Evolutionary conservation across 1,140 invertebrate genomes (phyloP).

Genomic region (Caerostris extrusa): DNA sequence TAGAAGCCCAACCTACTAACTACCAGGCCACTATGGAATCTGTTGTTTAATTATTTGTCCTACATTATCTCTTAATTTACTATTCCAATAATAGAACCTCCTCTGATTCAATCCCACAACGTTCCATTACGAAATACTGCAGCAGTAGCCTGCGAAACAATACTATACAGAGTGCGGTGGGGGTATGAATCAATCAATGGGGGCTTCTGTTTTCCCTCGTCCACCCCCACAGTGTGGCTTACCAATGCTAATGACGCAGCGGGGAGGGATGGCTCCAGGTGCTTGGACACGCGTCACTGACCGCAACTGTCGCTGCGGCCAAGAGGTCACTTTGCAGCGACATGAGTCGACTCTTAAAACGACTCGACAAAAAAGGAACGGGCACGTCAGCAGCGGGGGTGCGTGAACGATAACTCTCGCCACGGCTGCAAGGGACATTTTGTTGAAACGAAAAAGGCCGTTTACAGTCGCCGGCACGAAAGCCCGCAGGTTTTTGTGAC

Average conservation of each 20-base stretch:
- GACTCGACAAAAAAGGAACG: constrained; percentile 32
- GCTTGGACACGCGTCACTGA: constrained; percentile 44
- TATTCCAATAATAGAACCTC: too few species aligned
- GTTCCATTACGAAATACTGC: too few species aligned
- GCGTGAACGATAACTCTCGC: neutral
- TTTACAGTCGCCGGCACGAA: neutral
- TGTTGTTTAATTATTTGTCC: too few species aligned
- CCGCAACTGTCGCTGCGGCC: constrained; percentile 24
- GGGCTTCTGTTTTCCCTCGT: neutral
- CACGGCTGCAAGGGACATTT: neutral
- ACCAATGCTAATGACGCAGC: constrained; percentile 40
- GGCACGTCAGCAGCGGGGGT: constrained; percentile 12
- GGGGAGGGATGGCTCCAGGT: neutral
- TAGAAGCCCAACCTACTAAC: too few species aligned
- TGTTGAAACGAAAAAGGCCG: constrained; percentile 12
- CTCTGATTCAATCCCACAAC: too few species aligned
- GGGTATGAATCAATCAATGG: constrained; percentile 23
- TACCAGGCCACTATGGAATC: too few species aligned
- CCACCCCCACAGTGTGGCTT: constrained; percentile 6
- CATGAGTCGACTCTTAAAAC: constrained; percentile 14
- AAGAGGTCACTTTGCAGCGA: constrained; percentile 35
- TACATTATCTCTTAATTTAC: too few species aligned
- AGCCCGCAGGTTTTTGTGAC: neutral
- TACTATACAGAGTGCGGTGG: neutral
- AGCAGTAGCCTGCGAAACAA: neutral